Evolutionary conservation across 2,888 invertebrate genomes (phyloP).

Genomic region (Strigamia maritima): DNA sequence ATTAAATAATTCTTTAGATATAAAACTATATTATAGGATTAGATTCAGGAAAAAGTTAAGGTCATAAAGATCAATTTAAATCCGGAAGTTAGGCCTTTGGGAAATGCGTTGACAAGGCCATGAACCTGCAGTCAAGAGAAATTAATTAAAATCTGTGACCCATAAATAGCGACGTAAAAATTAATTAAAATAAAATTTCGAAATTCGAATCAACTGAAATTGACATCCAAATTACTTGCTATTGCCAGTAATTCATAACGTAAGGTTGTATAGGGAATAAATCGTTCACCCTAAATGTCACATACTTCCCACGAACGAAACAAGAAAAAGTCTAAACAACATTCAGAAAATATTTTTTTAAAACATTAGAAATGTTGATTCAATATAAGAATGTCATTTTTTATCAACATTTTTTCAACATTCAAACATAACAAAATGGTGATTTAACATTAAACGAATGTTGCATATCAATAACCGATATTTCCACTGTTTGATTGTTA

Average conservation of each 20-base stretch:
- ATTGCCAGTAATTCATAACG: background rate
- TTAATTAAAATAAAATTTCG: background rate
- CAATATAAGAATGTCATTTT: too few relatives aligned
- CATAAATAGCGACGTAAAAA: slow-evolving; percentile 4
- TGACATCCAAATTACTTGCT: background rate
- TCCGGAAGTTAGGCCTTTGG: background rate
- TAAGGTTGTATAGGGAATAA: background rate
- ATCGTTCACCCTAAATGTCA: too few relatives aligned
- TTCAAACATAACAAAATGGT: too few relatives aligned
- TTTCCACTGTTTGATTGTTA: too few relatives aligned
- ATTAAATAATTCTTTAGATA: background rate
- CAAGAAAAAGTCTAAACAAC: too few relatives aligned
- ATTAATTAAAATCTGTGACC: slow-evolving; percentile 9
- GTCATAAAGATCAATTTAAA: slow-evolving; percentile 4
- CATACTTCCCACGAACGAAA: too few relatives aligned
- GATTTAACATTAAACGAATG: too few relatives aligned
- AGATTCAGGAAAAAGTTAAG: background rate
- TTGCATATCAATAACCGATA: too few relatives aligned
- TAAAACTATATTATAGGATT: background rate
- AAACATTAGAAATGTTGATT: too few relatives aligned
- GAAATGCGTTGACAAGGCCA: slow-evolving; percentile 11
- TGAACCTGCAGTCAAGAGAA: background rate
- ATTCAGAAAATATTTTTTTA: too few relatives aligned
- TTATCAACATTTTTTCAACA: too few relatives aligned
- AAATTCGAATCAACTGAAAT: background rate